Base-by-base conservation (phyloP, 2,797 vertebrate species). In the Miichthys miiuy region DNA sequence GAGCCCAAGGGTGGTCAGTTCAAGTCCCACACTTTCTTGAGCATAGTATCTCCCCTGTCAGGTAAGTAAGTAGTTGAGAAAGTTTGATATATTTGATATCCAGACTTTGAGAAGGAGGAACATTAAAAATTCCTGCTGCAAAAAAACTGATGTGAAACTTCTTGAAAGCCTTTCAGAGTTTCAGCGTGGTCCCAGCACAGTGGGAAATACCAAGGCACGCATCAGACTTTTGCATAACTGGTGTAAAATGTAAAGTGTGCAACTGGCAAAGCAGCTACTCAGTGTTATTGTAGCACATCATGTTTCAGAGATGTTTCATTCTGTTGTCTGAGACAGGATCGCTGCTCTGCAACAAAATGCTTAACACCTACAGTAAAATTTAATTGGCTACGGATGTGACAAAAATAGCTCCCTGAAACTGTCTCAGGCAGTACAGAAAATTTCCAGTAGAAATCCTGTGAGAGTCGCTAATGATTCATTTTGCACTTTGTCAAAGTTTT, bases 371-470 rank as follows among this genome's bases (percentile, higher is more conserved):
- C 80, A 75, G 70, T 50, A 50, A 12, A 79, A 67, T 90, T 87
- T 92, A 92, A 93, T 91, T 92, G 91, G 86, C 81, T 58, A 25
- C 72, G 30, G 23, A 56, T 80, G 81, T 79, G 84, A 89, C 81
- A 84, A 68, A 89, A 92, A 89, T 91, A 92, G 80, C 81, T 50
- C 27, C 47, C 63, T 79, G 72, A 46, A 69, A 86, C 68, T 72
- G 63, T 86, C 65, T 82, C 52, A 70, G 44, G 48, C 63, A 65
- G 72, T 51, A 61, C 20, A 42, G 60, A 72, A 60, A 41, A 67
- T 20, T 65, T 75, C 41, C 57, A 56, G 64, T 17, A 51, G 75
- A 77, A 82, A 77, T 84, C 82, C 84, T 72, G 72, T 5, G 66
- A 90, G 82, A 91, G 81, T 74, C 11, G 12, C 84, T 91, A 87